Conservation (phyloP, 1,140 invertebrate species). For the Megalonaias nervosa region DNA sequence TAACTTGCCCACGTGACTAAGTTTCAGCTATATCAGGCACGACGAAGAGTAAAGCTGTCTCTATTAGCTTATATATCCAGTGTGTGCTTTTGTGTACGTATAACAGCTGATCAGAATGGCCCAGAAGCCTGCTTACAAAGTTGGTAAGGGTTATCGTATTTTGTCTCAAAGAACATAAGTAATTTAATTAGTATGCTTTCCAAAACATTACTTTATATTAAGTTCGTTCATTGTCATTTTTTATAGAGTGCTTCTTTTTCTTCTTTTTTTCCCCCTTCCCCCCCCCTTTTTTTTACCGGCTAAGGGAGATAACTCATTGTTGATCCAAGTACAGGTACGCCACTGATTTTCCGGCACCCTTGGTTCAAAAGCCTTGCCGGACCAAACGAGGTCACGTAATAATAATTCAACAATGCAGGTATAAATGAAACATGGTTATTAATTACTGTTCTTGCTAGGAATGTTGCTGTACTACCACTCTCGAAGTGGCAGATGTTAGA, state of each 20-base stretch:
- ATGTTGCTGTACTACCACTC: too few relatives aligned
- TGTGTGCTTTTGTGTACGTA: background rate
- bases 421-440: too few relatives aligned
- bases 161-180: background rate
- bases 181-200: background rate
- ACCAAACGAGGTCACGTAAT: too few relatives aligned
- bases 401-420: too few relatives aligned
- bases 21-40: conserved; percentile 8
- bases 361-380: too few relatives aligned
- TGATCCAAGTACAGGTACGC: too few relatives aligned
- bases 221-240: background rate
- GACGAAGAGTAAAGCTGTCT: conserved; percentile 1
- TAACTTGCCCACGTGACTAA: conserved; percentile 16
- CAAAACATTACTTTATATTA: background rate
- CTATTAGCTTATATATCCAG: conserved; percentile 1
- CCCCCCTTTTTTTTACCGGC: too few relatives aligned
- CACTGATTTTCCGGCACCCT: too few relatives aligned
- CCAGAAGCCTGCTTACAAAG: conserved; percentile 59
- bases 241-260: background rate
- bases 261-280: too few relatives aligned
- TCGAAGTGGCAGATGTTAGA: too few relatives aligned
- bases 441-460: too few relatives aligned
- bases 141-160: conserved; percentile 46
- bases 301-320: too few relatives aligned
- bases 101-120: conserved; percentile 34